Percentiles rank a stretch among this genome's conserved stretches.
Evolutionary conservation across 2,797 vertebrate genomes (phyloP).

Genomic region (Tympanoctomys barrerae): DNA sequence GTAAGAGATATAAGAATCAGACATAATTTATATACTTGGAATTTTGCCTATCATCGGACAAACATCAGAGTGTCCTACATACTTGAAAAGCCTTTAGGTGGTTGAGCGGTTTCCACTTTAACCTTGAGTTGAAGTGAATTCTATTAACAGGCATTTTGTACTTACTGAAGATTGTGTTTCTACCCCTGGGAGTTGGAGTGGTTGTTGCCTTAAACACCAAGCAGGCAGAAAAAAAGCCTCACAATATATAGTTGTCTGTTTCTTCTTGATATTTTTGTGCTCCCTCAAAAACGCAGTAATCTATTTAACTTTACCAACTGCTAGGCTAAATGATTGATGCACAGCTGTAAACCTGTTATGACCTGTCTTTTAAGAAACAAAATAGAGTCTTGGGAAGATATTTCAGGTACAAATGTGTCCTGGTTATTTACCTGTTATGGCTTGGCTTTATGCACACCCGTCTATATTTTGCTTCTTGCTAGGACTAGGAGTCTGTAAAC

Average conservation of each 20-base stretch:
- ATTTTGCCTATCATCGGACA: neutral
- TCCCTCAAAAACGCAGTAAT: neutral
- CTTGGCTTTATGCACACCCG: neutral
- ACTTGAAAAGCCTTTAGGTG: neutral
- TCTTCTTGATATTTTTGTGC: neutral
- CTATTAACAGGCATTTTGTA: conserved; percentile 7
- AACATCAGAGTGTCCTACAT: neutral
- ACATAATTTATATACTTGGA: neutral
- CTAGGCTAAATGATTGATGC: neutral
- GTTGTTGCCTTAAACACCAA: neutral
- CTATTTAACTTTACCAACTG: neutral
- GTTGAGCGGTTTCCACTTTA: neutral
- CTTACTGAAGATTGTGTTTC: neutral
- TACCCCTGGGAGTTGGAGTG: neutral
- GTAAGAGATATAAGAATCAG: neutral
- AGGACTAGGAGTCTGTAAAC: neutral
- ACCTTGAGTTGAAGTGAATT: neutral
- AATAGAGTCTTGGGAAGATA: neutral
- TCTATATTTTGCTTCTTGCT: neutral
- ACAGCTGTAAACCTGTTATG: neutral
- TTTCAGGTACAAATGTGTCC: neutral
- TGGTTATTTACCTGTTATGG: conserved; percentile 5
- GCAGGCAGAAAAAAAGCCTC: neutral
- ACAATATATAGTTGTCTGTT: neutral
- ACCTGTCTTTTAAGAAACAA: conserved; percentile 40